Evolutionary conservation across 2,113 vertebrate species (phyloP).

Genomic region (Calidris pugnax): DNA sequence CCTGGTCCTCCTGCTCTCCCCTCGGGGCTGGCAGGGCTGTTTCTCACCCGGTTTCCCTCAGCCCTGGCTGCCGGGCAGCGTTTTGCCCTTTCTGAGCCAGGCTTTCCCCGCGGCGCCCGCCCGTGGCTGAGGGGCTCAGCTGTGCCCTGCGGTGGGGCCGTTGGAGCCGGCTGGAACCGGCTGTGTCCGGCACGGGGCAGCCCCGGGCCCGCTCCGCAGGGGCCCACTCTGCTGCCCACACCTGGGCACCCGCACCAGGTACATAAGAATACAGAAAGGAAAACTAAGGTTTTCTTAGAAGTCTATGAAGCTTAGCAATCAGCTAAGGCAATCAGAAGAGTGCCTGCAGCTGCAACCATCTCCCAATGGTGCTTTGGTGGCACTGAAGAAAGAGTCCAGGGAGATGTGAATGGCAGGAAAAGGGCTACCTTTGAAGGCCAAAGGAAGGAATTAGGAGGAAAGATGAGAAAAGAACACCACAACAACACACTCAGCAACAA

Average conservation of each 20-base stretch:
- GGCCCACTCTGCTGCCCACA: accelerated
- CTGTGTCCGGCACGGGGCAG: too few relatives aligned
- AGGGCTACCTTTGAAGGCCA: background rate
- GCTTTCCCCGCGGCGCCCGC: background rate
- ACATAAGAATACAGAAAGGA: background rate
- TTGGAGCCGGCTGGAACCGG: too few relatives aligned
- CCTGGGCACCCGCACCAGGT: accelerated
- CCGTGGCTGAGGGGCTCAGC: background rate
- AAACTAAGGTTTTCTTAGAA: background rate
- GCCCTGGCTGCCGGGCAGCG: background rate
- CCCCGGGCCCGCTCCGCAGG: too few relatives aligned
- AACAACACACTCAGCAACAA: background rate
- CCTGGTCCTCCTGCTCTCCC: background rate
- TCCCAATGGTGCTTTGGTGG: accelerated
- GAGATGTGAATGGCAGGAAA: background rate
- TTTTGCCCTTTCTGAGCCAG: background rate
- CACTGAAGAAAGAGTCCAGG: background rate
- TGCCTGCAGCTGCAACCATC: background rate
- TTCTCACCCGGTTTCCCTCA: accelerated
- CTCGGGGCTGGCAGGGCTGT: background rate
- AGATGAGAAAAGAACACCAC: background rate
- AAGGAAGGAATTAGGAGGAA: background rate
- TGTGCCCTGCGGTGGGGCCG: too few relatives aligned
- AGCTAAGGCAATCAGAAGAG: background rate
- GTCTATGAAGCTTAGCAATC: background rate